Evolutionary conservation across 2,888 invertebrate genomes (phyloP), one percentile per base, ranked within the genome.

Genomic region (Drosophila barbarae): DNA sequence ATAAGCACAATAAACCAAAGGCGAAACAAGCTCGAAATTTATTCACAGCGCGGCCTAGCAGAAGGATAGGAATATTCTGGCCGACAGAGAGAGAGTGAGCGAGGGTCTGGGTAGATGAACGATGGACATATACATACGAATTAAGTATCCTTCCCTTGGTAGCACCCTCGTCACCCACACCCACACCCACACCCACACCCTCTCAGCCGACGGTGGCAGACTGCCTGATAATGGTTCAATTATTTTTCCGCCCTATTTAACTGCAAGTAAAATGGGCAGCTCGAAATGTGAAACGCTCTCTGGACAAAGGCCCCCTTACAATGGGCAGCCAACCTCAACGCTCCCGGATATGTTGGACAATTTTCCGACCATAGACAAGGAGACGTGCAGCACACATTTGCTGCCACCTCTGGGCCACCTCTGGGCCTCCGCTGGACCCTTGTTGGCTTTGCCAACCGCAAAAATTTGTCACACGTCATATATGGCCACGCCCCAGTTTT

Each of bases 171-270:
- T 15, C 55, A 38, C 18, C 21, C 10, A n/a, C 55, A 38, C 18
- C 21, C 10, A n/a, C 35, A n/a, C n/a, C 35, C 1, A 1, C 23
- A 3, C 21, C 39, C 26, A 18, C 35, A 35, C 38, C 18, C 35
- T 15, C 30, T 13, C 26, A n/a, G 28, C 39, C 12, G 32, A 36
- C 52, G 54, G 15, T 15, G 36, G 50, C 59, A 59, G 59, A 69
- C 61, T 70, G 73, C 63, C 82, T 81, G 75, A 87, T 87, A 87
- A 87, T 87, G 87, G 76, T 92, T 91, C 91, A 98, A 98, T 72
- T 94, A 92, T 39, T 93, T 91, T 88, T 98, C 97, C 69, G 95
- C 95, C 86, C 93, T 92, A 66, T 93, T 96, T 90, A 95, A 95
- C 73, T 93, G 94, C 77, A 75, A 75, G 74, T 73, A 82, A 73